Evolutionary conservation across 2,888 invertebrate species (phyloP), one percentile per base, ranked within the genome.

Genomic region (Eupithecia vulgata): DNA sequence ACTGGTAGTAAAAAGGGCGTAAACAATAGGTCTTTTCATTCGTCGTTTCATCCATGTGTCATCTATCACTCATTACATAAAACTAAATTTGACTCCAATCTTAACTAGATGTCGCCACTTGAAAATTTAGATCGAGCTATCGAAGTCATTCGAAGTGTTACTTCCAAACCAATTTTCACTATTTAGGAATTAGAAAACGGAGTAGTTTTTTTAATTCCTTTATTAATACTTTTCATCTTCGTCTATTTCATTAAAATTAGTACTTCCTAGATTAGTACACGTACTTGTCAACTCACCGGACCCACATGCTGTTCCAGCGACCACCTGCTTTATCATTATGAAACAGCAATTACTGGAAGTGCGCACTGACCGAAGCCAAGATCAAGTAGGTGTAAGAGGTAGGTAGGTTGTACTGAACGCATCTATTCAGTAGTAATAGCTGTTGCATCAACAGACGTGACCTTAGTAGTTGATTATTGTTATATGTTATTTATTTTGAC

Each of bases 361-460:
- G 34, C 64, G 5, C 37, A 65, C 65, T 42, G 65, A 65, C 40
- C 65, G 21, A 25, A 25, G 68, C 68, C 77, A 79, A 78, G 79
- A 78, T 76, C 78, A 77, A 78, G 30, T 57, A 25, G 57, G 57
- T 57, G 1, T 57, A 57, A 57, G 25, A 12, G 57, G 12, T 57
- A 52, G 48, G 48, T 48, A 52, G 48, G 57, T 25, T 25, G 25
- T 57, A 57, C 57, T 25, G 25, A 25, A 57, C 57, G 57, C 25
- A 57, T 57, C 57, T 57, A 52, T 52, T 21, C 52, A 12, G 57
- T 67, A 67, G 74, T 69, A 59, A 70, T 66, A 40, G 45, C 6
- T 57, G 68, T 79, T 79, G 79, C 79, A 65, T 79, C 76, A 77
- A 76, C 65, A 66, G 48, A 64, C 25, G 67, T 75, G 78, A 78